Base-by-base conservation (phyloP, 2,888 invertebrate species). In the Isoperla grammatica region DNA sequence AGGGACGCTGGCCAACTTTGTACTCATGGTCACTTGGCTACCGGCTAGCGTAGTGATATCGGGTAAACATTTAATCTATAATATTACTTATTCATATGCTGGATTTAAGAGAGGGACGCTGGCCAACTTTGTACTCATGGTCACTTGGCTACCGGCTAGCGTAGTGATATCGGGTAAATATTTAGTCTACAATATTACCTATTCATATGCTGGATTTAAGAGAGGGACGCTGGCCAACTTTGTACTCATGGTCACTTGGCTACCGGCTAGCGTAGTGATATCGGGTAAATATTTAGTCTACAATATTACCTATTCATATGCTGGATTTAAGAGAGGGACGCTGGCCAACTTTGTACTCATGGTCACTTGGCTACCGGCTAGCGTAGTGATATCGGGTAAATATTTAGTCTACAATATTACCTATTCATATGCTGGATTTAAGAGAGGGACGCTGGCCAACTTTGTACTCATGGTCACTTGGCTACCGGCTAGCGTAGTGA, bases 221-320 rank as follows among this genome's bases (percentile, higher is more conserved):
- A 91, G 92, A 63, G 87, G 94, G 37, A 89, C 97, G 61, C 79
- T 96, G 66, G 86, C 89, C 63, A 96, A 97, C 78, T 96, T 94
- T 73, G 71, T 95, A 29, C 77, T 99, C 61, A 94, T 95, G 85
- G 79, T 95, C 60, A 88, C 89, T 23, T 94, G 93, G 90, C 81
- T 96, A 68, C 96, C 97, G 50, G 91, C 93, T 13, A 86, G 90
- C 69, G 85, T 97, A 67, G 87, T 94, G 13, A 77, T 90, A 54
- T 83, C 85, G 2, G 53, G 68, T 90, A 90, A 53, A 40, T 12
- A 40, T 40, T 40, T 4, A 40, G 37, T 40, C 4, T 15, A 4
- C 15, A 40, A 12, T 40, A 8, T 40, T 37, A 9, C 8, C 11
- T 37, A 11, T 37, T 37, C 11, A 37, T 37, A 37, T 9, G n/a